These are phyloP conservation scores for Leuciscus idus DNA, from an alignment of 2,113 vertebrate species.

Conservation along the genomic window DNA sequence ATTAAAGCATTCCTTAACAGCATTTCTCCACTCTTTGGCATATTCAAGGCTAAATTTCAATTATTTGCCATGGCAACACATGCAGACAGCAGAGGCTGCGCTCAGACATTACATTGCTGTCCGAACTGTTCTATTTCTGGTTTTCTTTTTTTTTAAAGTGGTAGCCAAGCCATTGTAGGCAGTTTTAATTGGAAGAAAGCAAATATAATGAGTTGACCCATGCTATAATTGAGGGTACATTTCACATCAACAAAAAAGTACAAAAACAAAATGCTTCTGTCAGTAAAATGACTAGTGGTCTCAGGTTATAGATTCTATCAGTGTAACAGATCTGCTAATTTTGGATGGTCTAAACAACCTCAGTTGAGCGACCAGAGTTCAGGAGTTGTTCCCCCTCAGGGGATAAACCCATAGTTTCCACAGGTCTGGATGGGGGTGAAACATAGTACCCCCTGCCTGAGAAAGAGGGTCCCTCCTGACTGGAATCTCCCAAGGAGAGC, in stretches of 20 bases:
- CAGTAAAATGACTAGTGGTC: not conserved
- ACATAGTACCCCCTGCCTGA: no score
- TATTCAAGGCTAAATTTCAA: not conserved
- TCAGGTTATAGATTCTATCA: not conserved
- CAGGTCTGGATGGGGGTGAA: no score
- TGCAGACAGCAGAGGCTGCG: not conserved
- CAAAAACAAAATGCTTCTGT: not conserved
- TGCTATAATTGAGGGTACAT: not conserved
- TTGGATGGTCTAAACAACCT: no score
- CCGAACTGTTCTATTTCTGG: not conserved
- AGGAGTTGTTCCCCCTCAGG: no score
- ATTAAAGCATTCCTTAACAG: not conserved
- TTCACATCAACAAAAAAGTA: not conserved
- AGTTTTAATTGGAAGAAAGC: not conserved
- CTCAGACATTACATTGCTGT: not conserved
- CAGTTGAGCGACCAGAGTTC: no score
- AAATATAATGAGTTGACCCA: not conserved
- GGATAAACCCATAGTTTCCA: no score
- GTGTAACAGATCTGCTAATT: not conserved
- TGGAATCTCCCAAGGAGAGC: no score
- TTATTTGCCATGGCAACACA: not conserved
- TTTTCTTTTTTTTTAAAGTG: not conserved
- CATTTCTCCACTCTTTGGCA: not conserved
- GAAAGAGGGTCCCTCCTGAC: no score
- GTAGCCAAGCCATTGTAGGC: not conserved